Evolutionary conservation across 2,888 invertebrate species (phyloP).

Genomic region (Philopedon plagiatum): DNA sequence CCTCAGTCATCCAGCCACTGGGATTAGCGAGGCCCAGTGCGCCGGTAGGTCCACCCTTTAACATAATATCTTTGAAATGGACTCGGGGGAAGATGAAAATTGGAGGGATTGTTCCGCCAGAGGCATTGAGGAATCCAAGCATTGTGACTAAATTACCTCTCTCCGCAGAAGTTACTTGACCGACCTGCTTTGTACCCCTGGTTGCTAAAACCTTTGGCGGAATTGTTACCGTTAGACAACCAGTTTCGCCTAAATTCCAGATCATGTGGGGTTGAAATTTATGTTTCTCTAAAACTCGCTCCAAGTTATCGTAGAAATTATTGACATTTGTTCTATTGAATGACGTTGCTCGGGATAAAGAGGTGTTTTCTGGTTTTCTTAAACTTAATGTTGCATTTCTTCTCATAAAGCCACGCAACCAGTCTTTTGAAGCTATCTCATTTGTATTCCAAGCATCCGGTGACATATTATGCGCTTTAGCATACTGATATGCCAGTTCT

Average conservation of each 20-base stretch:
- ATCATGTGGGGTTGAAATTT: slow-evolving; percentile 42
- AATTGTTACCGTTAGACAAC: too few species aligned
- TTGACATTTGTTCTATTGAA: slow-evolving; percentile 43
- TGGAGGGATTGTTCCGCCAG: slow-evolving; percentile 37
- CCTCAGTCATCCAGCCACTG: too few species aligned
- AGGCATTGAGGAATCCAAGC: slow-evolving; percentile 31
- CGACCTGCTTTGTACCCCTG: slow-evolving; percentile 40
- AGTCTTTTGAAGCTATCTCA: too few species aligned
- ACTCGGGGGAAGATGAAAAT: too few species aligned
- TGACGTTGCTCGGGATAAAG: too few species aligned
- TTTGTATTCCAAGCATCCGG: too few species aligned
- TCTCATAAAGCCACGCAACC: too few species aligned
- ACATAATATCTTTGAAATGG: slow-evolving; percentile 44
- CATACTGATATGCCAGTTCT: too few species aligned
- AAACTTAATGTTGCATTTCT: slow-evolving; percentile 31
- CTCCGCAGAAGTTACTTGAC: slow-evolving; percentile 32
- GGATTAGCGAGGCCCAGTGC: slow-evolving; percentile 37
- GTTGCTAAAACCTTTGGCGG: slow-evolving; percentile 48
- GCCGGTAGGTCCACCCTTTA: slow-evolving; percentile 25
- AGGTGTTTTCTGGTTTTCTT: slow-evolving; percentile 29
- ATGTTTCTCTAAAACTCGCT: too few species aligned
- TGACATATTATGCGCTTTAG: too few species aligned
- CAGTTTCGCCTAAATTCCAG: too few species aligned
- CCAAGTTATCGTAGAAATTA: too few species aligned
- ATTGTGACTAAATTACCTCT: slow-evolving; percentile 31